Conservation (phyloP, 2,797 vertebrate species). For the Momotus momota region DNA sequence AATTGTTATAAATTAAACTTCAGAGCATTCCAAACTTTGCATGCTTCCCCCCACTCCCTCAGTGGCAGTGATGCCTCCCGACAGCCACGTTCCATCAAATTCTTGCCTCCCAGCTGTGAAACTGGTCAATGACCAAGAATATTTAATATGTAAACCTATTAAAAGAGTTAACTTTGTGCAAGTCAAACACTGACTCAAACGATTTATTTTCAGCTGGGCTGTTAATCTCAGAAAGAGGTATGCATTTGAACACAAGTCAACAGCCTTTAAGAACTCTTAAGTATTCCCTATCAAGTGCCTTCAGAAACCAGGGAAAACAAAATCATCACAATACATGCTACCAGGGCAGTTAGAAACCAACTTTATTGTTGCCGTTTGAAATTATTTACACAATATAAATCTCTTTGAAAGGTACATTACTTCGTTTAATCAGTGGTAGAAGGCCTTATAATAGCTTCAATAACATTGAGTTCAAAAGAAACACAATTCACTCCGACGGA, state of each 20-base stretch:
- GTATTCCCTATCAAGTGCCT: background rate
- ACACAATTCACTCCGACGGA: slow-evolving; percentile 68
- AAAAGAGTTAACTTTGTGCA: background rate
- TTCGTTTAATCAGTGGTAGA: slow-evolving; percentile 80
- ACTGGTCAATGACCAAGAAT: background rate
- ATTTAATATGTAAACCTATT: background rate
- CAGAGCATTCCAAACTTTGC: background rate
- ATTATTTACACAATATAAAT: slow-evolving; percentile 85
- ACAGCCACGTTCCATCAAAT: background rate
- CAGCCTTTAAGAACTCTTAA: background rate
- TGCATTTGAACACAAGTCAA: background rate
- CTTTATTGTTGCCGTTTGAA: slow-evolving; percentile 83
- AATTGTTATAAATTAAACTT: background rate
- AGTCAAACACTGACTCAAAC: background rate
- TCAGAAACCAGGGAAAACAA: background rate
- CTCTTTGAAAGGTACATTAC: slow-evolving; percentile 83
- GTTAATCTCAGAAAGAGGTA: background rate
- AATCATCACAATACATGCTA: slow-evolving; percentile 11
- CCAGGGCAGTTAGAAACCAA: slow-evolving; percentile 74
- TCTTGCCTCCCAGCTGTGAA: background rate
- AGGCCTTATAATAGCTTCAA: slow-evolving; percentile 77
- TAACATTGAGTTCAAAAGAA: slow-evolving; percentile 76
- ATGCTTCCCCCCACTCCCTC: background rate
- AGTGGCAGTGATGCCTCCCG: rapidly evolving
- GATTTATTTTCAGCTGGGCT: background rate